These are phyloP conservation scores for Nothocercus nigrocapillus DNA, from an alignment of 2,113 vertebrate species.

Conservation along the genomic window DNA sequence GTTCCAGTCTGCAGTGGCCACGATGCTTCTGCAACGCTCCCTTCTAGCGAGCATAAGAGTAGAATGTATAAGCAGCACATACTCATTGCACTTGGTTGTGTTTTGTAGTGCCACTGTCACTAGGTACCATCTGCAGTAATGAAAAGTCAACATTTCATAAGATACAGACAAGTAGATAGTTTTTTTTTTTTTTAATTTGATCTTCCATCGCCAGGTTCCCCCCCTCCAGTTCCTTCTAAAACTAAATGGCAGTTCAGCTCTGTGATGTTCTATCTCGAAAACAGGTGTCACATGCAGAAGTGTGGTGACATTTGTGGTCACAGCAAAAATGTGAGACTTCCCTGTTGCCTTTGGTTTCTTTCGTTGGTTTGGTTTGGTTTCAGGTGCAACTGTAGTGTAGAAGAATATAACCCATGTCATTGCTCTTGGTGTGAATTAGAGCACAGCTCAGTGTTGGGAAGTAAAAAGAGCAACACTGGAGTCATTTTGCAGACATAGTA, in stretches of 20 bases:
- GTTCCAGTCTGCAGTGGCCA: too few relatives aligned
- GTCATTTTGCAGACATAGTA: not conserved
- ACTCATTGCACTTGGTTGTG: not conserved
- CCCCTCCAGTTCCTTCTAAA: not conserved
- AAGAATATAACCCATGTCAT: not conserved
- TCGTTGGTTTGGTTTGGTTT: not conserved
- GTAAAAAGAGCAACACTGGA: not conserved
- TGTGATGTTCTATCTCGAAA: not conserved
- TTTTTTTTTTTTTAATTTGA: not conserved
- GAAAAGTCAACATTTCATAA: not conserved
- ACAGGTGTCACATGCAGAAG: rapidly evolving
- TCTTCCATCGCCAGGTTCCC: not conserved
- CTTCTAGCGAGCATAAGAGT: not conserved
- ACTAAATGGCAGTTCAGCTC: not conserved
- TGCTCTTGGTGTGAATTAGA: rapidly evolving
- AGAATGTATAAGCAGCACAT: not conserved
- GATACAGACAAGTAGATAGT: not conserved
- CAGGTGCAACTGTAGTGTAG: not conserved
- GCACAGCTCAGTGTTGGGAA: not conserved
- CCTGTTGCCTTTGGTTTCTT: not conserved
- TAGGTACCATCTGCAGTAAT: not conserved
- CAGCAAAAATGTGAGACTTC: rapidly evolving
- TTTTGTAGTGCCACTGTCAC: not conserved
- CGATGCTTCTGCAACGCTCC: not conserved
- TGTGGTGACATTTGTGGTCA: not conserved